Evolutionary conservation across 2,888 invertebrate genomes (phyloP), one percentile per base, ranked within the genome.

Genomic region (Perizoma flavofasciatum): DNA sequence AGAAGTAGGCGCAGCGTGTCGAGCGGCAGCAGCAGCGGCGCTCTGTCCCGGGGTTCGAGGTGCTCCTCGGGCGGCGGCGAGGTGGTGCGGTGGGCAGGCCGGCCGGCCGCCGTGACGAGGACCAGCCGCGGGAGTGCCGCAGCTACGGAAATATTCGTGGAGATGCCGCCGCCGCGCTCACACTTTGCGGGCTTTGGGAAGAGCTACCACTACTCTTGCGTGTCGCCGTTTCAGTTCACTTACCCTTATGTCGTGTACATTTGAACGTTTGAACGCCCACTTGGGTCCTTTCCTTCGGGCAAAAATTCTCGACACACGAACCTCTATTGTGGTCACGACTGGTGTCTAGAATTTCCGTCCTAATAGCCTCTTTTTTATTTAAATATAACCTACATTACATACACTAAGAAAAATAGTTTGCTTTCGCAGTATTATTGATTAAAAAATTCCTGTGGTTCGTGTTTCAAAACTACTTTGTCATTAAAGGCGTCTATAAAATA

Each of bases 171-270:
- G 83, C 81, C 85, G 79, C 85, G 86, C 84, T 83, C 87, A 72
- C 89, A 88, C 88, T 92, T 92, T 74, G 83, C 92, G 69, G 89
- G 90, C 86, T 91, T 92, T 81, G 92, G 92, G 78, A 90, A 91
- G 71, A 91, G 89, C 78, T 92, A 92, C 84, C 92, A 92, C 80
- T 90, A 86, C 89, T 92, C 92, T 82, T 92, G 92, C 81, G 92
- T 92, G 82, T 92, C 92, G 73, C 92, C 92, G 63, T 92, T 92
- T 76, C 89, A 91, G 68, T 92, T 92, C 75, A 89, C 86, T 8
- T 92, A 91, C 70, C 92, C 92, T 5, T 85, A 92, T 70, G 89
- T 92, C 55, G 92, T 92, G 9, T 92, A 91, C 67, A 92, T 92
- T 72, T 92, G 79, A 89, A 76, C 49, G 11, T 11, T 45, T 45